phyloP scores from a whole-genome alignment of 1,140 invertebrate genomes.

The Cyphomyrmex costatus region DNA sequence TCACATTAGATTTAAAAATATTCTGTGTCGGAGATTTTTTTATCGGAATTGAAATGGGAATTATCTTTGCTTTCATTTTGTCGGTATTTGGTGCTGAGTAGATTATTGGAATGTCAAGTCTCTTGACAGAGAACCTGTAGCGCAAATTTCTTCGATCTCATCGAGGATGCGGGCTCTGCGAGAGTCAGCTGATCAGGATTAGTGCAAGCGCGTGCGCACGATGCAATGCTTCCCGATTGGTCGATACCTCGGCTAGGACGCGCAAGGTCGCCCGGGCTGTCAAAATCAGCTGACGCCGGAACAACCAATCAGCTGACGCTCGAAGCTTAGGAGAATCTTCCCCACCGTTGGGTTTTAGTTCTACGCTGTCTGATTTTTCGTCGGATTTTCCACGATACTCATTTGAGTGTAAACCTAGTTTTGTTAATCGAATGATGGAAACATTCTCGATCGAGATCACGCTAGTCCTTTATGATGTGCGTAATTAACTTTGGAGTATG shows the following conservation, averaged over 20 bases:
- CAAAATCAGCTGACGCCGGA: conserved; percentile 79
- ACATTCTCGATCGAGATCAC: background rate
- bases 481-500: background rate
- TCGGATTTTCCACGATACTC: background rate
- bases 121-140: background rate
- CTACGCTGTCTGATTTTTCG: background rate
- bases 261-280: conserved; percentile 77
- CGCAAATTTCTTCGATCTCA: conserved; percentile 30
- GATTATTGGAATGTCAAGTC: background rate
- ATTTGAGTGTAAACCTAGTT: background rate
- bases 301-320: conserved; percentile 75
- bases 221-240: conserved; percentile 47
- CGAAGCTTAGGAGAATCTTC: conserved; percentile 47
- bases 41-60: background rate
- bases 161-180: conserved; percentile 32
- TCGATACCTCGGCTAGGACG: conserved; percentile 62
- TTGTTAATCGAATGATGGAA: background rate
- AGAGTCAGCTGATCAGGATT: conserved; percentile 64
- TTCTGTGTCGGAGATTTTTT: background rate
- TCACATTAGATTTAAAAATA: background rate
- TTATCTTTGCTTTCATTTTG: background rate
- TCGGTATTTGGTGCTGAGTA: background rate
- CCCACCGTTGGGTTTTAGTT: background rate
- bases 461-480: background rate
- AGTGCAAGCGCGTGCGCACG: conserved; percentile 45